These are phyloP conservation scores for Phataginus tetradactyla DNA, from an alignment of 2,797 vertebrate genomes.

Conservation along the genomic window DNA sequence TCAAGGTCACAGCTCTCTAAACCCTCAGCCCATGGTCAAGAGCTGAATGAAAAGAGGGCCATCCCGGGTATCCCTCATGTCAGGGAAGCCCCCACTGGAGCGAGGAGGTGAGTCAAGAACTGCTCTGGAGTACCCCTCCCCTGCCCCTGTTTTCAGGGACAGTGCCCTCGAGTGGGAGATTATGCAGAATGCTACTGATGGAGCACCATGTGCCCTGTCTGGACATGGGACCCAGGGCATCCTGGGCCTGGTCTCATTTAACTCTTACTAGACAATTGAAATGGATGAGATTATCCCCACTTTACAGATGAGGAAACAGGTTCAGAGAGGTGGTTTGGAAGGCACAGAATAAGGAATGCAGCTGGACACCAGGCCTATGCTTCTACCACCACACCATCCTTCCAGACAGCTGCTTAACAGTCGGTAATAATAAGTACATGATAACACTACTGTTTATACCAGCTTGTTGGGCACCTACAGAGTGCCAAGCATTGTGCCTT, in stretches of 20 bases:
- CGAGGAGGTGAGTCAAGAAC: not conserved
- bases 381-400: not conserved
- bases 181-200: not conserved
- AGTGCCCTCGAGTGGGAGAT: not conserved
- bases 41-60: not conserved
- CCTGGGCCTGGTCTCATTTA: not conserved
- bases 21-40: not conserved
- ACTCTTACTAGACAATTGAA: not conserved
- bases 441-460: accelerated
- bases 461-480: not conserved
- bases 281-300: not conserved
- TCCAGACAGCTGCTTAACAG: not conserved
- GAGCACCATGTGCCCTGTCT: not conserved
- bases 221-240: not conserved
- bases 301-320: not conserved
- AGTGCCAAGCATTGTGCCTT: accelerated
- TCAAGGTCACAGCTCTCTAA: not conserved
- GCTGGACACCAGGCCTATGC: not conserved
- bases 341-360: not conserved
- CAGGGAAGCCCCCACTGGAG: not conserved
- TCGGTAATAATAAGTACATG: accelerated
- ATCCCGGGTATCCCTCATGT: not conserved
- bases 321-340: not conserved
- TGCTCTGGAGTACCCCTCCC: not conserved
- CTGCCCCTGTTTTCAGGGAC: not conserved